A percentile compares a stretch with the other conserved stretches of the same genome.
Evolutionary conservation across 2,113 vertebrate species (phyloP).

Genomic region (Varanus komodoensis): DNA sequence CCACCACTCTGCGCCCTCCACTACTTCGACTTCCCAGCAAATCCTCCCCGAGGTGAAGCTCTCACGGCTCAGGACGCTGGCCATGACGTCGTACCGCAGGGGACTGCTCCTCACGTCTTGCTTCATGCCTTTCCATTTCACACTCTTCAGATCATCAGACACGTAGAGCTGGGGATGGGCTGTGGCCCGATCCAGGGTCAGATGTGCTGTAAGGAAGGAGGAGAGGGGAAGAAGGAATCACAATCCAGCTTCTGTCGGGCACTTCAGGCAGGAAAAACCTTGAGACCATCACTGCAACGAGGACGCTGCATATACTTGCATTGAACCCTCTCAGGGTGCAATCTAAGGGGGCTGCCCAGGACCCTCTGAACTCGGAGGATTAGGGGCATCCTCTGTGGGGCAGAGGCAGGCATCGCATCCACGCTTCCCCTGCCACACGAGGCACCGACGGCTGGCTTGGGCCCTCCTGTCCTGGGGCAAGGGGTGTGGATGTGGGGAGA

Average conservation of each 20-base stretch:
- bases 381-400: too few relatives aligned
- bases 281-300: neutral
- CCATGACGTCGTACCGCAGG: neutral
- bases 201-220: neutral
- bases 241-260: neutral
- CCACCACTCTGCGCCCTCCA: neutral
- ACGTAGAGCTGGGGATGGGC: neutral
- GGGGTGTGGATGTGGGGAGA: too few relatives aligned
- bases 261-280: neutral
- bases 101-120: neutral
- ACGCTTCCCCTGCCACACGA: too few relatives aligned
- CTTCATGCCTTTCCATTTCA: constrained; percentile 2
- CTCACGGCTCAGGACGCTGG: neutral
- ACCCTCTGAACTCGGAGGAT: too few relatives aligned
- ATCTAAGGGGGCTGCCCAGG: too few relatives aligned
- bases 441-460: too few relatives aligned
- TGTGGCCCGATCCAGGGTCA: constrained; percentile 11
- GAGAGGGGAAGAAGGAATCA: neutral
- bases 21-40: constrained; percentile 13
- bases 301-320: neutral
- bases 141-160: neutral
- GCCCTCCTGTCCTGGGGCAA: too few relatives aligned
- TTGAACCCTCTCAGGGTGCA: neutral
- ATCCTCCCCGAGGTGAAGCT: neutral
- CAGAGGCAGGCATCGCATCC: too few relatives aligned